Base-by-base conservation (phyloP, 2,888 invertebrate species). In the Conchocele bisecta region DNA sequence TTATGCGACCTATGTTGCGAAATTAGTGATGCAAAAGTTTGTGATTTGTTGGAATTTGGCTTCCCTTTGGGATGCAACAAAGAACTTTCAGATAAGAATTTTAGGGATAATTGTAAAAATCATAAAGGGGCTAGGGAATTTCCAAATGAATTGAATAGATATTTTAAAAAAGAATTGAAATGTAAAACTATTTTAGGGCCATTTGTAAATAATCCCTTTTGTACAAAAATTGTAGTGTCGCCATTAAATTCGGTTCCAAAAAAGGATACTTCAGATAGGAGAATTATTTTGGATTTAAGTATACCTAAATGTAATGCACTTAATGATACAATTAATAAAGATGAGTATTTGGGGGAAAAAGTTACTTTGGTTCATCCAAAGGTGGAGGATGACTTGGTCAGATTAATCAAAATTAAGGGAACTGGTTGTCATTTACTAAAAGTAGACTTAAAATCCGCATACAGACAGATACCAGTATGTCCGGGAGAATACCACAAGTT, bases 11-110 rank as follows among this genome's bases (percentile, higher is more conserved):
- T 26, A n/a, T 22, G 20, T 37, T 54, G 3, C 20, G 9, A 13
- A 26, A 37, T 54, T n/a, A 54, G 4, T 3, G 35, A 54, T 54
- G 24, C 7, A 35, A 20, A 11, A 37, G 9, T 35, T 54, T 54
- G 33, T 54, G 54, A 54, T 20, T 53, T 35, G 3, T 24, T 54
- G 33, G 37, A 54, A 54, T 54, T 35, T 37, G 37, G 54, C n/a
- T 54, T 54, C 28, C 35, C 54, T 35, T 20, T 54, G 11, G 54
- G 54, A 4, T 54, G 15, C 24, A 9, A 13, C 3, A 24, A n/a
- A 9, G 33, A 24, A 5, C 13, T 15, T 44, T 2, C 13, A 3
- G 5, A 20, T 7, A 26, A 5, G 4, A 6, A 5, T 33, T 9
- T 7, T 35, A 9, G 35, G 4, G 3, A 20, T 4, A 31, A 7